Evolutionary conservation across 2,113 vertebrate genomes (phyloP).

Genomic region (Caretta caretta): DNA sequence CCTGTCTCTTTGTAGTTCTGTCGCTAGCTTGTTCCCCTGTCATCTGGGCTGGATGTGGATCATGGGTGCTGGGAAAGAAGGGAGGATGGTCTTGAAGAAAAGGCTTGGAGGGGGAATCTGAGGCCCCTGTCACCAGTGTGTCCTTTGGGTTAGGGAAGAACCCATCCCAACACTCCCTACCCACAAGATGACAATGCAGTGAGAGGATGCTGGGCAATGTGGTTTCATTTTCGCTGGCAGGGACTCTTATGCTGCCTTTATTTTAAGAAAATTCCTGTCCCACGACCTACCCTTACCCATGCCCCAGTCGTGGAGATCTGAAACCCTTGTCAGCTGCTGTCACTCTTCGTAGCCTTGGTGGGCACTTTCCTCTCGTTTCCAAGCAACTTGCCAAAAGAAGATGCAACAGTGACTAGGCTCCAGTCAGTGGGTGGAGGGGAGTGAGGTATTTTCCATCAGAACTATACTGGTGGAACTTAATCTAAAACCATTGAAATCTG

Average conservation of each 20-base stretch:
- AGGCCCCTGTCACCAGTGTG: neutral
- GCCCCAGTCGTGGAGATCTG: fast-evolving
- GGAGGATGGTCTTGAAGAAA: neutral
- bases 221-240: neutral
- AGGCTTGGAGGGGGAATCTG: neutral
- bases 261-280: neutral
- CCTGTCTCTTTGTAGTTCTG: neutral
- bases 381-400: too few species aligned
- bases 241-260: neutral
- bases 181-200: neutral
- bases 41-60: too few species aligned
- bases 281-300: fast-evolving
- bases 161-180: neutral
- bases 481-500: neutral
- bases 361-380: neutral
- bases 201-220: neutral
- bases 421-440: neutral
- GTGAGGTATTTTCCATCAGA: neutral
- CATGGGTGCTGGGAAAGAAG: neutral
- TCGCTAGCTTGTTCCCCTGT: neutral
- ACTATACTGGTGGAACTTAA: neutral
- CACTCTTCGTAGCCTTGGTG: neutral
- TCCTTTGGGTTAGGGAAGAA: neutral
- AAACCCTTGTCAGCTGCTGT: fast-evolving
- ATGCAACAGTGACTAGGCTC: neutral